These are phyloP conservation scores for Siniperca scherzeri DNA, from an alignment of 2,797 vertebrate genomes.

Conservation along the genomic window DNA sequence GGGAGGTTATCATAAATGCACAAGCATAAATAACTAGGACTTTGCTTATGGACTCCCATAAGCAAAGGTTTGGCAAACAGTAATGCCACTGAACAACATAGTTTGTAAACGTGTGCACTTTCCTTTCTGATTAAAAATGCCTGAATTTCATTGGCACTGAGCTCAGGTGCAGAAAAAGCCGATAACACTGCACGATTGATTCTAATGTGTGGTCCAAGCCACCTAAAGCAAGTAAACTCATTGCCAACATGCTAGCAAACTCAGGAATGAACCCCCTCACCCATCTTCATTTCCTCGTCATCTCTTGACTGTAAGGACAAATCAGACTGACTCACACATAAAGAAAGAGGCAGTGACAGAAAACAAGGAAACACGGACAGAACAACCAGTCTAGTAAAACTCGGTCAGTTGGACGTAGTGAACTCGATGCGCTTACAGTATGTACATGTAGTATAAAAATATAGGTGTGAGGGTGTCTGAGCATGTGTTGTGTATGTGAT, in stretches of 20 bases:
- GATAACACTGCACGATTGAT: constrained; percentile 14
- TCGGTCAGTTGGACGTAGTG: constrained; percentile 58
- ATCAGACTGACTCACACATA: constrained; percentile 8
- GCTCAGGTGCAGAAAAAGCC: constrained; percentile 35
- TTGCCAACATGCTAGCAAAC: constrained; percentile 9
- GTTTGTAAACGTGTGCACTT: constrained; percentile 44
- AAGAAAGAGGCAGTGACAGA: constrained; percentile 25
- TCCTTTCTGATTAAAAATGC: constrained; percentile 33
- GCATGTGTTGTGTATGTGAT: constrained; percentile 36
- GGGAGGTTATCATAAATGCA: constrained; percentile 18
- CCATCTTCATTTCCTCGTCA: not conserved
- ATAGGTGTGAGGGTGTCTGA: constrained; percentile 38
- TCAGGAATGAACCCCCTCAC: constrained; percentile 72
- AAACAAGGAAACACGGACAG: constrained; percentile 20
- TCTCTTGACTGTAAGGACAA: constrained; percentile 12
- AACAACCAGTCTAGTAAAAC: constrained; percentile 31
- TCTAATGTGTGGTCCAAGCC: not conserved
- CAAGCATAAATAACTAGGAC: constrained; percentile 22
- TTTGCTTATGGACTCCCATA: not conserved
- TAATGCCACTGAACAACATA: constrained; percentile 16
- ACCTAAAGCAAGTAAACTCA: constrained; percentile 30
- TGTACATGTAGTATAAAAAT: constrained; percentile 58
- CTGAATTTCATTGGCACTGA: constrained; percentile 46
- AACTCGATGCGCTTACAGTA: constrained; percentile 35
- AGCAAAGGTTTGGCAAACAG: constrained; percentile 13